Evolutionary conservation across 2,113 vertebrate genomes (phyloP).

Genomic region (Pseudonaja textilis): DNA sequence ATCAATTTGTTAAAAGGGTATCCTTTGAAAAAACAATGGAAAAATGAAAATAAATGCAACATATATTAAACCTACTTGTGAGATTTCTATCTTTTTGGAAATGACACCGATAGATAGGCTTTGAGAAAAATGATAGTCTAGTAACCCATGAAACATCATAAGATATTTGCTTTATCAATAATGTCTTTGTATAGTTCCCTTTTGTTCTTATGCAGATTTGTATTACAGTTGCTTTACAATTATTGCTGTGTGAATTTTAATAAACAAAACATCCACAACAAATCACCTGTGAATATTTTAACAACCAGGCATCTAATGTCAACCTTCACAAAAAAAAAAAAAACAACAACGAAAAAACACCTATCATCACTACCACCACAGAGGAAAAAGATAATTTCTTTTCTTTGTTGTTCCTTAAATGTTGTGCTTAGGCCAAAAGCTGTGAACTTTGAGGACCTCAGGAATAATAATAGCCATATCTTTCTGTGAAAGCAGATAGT

Average conservation of each 20-base stretch:
- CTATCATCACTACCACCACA: not conserved
- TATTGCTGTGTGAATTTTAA: not conserved
- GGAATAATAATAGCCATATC: not conserved
- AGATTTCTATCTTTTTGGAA: fast-evolving
- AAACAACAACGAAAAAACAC: no score
- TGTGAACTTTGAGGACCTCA: not conserved
- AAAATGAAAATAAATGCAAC: conserved; percentile 11
- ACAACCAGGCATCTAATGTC: not conserved
- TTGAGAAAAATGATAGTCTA: not conserved
- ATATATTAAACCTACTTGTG: not conserved
- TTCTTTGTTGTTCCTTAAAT: not conserved
- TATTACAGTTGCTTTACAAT: not conserved
- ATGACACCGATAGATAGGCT: not conserved
- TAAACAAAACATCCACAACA: not conserved
- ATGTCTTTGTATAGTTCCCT: not conserved
- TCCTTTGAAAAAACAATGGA: conserved; percentile 11
- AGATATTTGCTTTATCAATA: not conserved
- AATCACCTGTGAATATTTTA: not conserved
- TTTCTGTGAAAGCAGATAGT: not conserved
- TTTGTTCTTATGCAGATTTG: not conserved
- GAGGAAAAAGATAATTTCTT: not conserved
- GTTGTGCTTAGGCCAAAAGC: not conserved
- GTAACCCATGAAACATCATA: not conserved
- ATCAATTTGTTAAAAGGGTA: not conserved
- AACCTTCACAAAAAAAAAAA: not conserved